phyloP scores from a whole-genome alignment of 2,797 vertebrate genomes.

The Esox lucius region DNA sequence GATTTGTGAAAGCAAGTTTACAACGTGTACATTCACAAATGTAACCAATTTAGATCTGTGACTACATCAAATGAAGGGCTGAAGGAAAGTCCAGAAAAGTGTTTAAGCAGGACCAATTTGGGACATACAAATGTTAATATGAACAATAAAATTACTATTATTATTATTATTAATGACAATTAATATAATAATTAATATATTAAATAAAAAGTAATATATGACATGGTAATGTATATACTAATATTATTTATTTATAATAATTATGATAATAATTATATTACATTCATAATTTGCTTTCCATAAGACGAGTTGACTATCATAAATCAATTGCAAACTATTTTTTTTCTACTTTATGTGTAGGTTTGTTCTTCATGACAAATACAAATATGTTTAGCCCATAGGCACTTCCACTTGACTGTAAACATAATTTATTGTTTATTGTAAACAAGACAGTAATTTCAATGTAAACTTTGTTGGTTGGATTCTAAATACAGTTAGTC shows the following conservation, averaged over 20 bases:
- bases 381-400: neutral
- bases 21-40: neutral
- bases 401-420: neutral
- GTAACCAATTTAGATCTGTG: neutral
- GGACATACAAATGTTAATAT: no score
- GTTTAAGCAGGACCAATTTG: neutral
- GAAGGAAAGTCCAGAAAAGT: neutral
- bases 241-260: no score
- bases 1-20: neutral
- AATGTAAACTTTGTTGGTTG: neutral
- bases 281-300: no score
- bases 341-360: neutral
- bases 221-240: no score
- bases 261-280: no score
- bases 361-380: neutral
- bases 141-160: no score
- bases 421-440: conserved; percentile 8
- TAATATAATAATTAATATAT: no score
- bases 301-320: no score
- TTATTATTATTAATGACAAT: no score
- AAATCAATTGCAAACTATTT: neutral
- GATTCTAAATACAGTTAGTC: neutral
- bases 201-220: no score
- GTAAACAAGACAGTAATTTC: conserved; percentile 5
- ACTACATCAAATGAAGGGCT: neutral